Conservation (phyloP, 1,140 invertebrate genomes). For the Trachelipus rathkii region DNA sequence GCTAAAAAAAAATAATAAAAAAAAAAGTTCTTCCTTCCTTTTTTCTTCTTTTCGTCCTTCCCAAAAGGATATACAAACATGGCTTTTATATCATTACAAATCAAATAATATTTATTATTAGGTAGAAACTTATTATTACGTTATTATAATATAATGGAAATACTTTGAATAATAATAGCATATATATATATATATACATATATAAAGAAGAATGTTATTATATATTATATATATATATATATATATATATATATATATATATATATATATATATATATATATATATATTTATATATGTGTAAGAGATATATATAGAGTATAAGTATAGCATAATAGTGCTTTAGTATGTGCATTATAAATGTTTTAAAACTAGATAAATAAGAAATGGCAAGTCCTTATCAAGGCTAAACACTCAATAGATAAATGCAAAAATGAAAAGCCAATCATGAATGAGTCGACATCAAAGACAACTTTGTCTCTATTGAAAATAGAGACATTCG, state of each 20-base stretch:
- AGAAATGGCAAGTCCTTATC: background rate
- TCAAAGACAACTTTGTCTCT: background rate
- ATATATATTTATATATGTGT: background rate
- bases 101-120: too few relatives aligned
- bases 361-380: background rate
- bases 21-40: background rate
- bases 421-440: background rate
- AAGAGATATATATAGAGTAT: background rate
- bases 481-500: background rate
- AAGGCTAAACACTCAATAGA: background rate
- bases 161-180: background rate
- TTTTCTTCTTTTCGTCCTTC: too few relatives aligned
- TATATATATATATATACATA: conserved; percentile 26
- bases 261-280: conserved; percentile 18
- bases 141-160: too few relatives aligned
- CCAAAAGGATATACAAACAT: too few relatives aligned
- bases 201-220: background rate
- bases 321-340: background rate
- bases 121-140: too few relatives aligned
- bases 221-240: conserved; percentile 21
- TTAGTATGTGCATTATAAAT: too few relatives aligned
- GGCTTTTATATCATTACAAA: too few relatives aligned
- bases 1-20: background rate
- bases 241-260: conserved; percentile 20
- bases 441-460: background rate